phyloP scores from a whole-genome alignment of 37 sponge, comb jelly and placozoan species.

The Ephydatia muelleri region DNA sequence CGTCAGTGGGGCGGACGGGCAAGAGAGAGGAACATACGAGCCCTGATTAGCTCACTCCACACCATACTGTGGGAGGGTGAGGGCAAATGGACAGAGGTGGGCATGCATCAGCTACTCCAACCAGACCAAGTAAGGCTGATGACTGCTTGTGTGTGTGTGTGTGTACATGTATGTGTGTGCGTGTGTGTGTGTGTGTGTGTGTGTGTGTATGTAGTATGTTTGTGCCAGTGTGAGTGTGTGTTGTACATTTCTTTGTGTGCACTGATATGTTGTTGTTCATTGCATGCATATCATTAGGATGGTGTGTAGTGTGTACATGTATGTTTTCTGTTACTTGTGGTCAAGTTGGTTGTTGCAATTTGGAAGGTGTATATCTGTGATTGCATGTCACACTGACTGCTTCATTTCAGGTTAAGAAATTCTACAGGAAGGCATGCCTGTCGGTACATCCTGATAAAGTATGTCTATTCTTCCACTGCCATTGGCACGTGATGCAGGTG shows the following conservation, averaged over 20 bases:
- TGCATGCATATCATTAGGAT: not conserved
- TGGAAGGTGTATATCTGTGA: too few relatives aligned
- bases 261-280: not conserved
- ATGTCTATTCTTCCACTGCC: not conserved
- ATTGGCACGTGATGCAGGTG: not conserved
- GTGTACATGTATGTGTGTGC: not conserved
- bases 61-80: constrained; percentile 95
- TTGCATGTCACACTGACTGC: not conserved
- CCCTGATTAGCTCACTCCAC: constrained; percentile 85
- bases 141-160: not conserved
- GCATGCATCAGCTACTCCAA: constrained; percentile 90
- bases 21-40: constrained; percentile 92
- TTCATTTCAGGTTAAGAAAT: constrained; percentile 72
- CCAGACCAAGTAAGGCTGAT: constrained; percentile 69
- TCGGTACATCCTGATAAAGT: constrained; percentile 98
- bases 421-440: constrained; percentile 89
- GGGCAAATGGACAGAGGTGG: constrained; percentile 76
- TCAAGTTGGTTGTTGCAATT: not conserved
- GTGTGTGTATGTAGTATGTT: not conserved
- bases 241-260: not conserved
- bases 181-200: not conserved
- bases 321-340: not conserved
- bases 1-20: constrained; percentile 82
- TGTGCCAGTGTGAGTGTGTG: not conserved
- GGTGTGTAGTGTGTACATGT: too few relatives aligned